Base-by-base conservation (phyloP, 2,797 vertebrate genomes). In the Platyrinchus mystaceus region DNA sequence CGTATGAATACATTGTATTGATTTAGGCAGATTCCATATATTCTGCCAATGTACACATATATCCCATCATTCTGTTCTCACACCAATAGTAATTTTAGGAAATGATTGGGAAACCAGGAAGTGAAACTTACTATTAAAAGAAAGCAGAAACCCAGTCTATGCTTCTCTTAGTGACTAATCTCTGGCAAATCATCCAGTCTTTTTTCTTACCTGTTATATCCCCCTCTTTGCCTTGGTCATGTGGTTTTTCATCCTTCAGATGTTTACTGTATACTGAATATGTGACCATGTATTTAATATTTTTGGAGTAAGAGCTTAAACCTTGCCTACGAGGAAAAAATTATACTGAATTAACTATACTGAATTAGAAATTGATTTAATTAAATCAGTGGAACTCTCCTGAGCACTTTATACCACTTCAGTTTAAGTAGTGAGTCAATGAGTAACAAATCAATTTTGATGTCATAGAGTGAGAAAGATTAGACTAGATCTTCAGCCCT, bases 391-490 rank as follows among this genome's bases (percentile, higher is more conserved):
- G 43, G 20, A 78, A 49, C 32, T 91, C 87, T 96, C 89, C 52
- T 56, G 80, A 86, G 89, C 44, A 36, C 47, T 84, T 88, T n/a
- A 56, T 78, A 95, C 58, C 59, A 63, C 59, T 86, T 88, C 83
- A 78, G 62, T 89, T 96, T 91, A 92, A 93, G 79, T 81, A 30
- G 63, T 24, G 82, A 89, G 59, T 93, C 89, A 91, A 47, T 80
- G 41, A 92, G 28, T 81, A 93, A 93, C 75, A 91, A 97, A 92
- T 95, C 73, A 94, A 91, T 95, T 92, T 79, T 84, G 76, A 34
- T 86, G 82, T 55, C 80, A 86, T 79, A 87, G 59, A 78, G n/a
- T 69, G 87, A 92, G 62, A 86, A 93, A 87, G 87, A 93, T 95
- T 95, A 96, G 58, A 73, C 37, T 59, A 37, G 82, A 91, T 94